Percentiles rank a stretch among this genome's conserved stretches.
Conservation (phyloP, 1,140 invertebrate species). For the Samia ricini region DNA sequence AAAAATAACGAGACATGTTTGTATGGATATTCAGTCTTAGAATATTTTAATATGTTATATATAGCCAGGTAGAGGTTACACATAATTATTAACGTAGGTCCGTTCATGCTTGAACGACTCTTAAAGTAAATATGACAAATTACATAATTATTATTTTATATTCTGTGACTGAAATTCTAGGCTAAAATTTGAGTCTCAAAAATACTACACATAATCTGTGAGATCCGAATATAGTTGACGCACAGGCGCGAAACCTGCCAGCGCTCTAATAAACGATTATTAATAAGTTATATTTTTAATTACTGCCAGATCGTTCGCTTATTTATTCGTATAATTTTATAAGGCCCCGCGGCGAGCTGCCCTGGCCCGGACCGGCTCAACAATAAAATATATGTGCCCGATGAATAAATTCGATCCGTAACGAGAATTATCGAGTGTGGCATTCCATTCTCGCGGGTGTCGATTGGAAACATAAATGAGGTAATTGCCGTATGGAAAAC, state of each 20-base stretch:
- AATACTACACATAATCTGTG: background rate
- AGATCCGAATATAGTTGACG: background rate
- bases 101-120: no score
- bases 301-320: slow-evolving; percentile 58
- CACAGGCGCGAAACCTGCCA: slow-evolving; percentile 63
- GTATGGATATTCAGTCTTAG: no score
- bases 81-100: no score
- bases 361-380: slow-evolving; percentile 45
- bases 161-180: no score
- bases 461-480: slow-evolving; percentile 7
- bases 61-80: no score
- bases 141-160: no score
- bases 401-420: slow-evolving; percentile 73
- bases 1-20: no score
- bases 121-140: no score
- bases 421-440: slow-evolving; percentile 64
- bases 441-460: slow-evolving; percentile 32
- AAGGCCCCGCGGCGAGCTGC: slow-evolving; percentile 59
- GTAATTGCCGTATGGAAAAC: background rate
- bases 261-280: slow-evolving; percentile 70
- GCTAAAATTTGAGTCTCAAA: background rate
- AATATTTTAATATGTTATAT: no score
- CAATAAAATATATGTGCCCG: slow-evolving; percentile 61
- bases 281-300: slow-evolving; percentile 76
- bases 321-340: slow-evolving; percentile 76